Evolutionary conservation across 2,888 invertebrate genomes (phyloP), one percentile per base, ranked within the genome.

Genomic region (Allophyes oxyacanthae): DNA sequence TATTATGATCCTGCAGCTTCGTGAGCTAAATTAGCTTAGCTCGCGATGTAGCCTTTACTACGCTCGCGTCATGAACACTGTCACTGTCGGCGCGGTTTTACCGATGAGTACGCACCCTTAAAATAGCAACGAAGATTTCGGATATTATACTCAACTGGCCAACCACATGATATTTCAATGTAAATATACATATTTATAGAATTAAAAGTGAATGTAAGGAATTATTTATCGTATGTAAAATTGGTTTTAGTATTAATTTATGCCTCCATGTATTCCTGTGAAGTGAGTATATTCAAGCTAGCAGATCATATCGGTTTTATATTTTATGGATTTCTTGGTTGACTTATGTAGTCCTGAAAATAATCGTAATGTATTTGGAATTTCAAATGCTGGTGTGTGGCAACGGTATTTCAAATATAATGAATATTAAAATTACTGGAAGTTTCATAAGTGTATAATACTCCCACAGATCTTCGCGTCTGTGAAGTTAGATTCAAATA

Each of bases 151-250:
- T 32, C 10, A 32, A 46, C 40, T 52, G 62, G 48, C 45, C 15
- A 50, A 53, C 54, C 51, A 37, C 48, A 57, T 42, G 58, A 60
- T 67, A 60, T 75, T 66, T 50, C 44, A 51, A 46, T 33, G 6
- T 13, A 11, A 11, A 25, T 72, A 62, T 70, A 74, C 15, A 74
- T 66, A 61, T 46, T 53, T 58, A 54, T 54, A 71, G 49, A 42
- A 6, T 26, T 61, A 42, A 53, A 61, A 36, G 41, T 55, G 20
- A 13, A 45, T 45, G 26, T 45, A 52, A 43, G 40, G 30, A 41
- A 43, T 54, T 14, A 63, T 55, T 59, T 57, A 43, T 55, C 26
- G 28, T 28, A 28, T 28, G 28, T 8, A 6, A 63, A 54, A 48
- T 56, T 42, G 48, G 40, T 63, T 60, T 15, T 52, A 48, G 46